Evolutionary conservation across 2,113 vertebrate genomes (phyloP).

Genomic region (Saiga tatarica): DNA sequence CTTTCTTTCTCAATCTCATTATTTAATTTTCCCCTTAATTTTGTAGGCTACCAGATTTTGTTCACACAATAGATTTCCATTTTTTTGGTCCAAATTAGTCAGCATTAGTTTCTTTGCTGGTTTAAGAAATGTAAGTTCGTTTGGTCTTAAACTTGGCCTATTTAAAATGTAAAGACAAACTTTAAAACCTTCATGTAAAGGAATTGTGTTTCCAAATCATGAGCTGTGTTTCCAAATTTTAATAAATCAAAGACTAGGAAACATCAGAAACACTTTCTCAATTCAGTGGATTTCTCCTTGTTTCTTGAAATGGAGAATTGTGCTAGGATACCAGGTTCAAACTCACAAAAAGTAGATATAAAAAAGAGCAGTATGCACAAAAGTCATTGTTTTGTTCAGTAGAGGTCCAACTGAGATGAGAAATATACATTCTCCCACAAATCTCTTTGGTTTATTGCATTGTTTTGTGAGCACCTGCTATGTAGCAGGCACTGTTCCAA

Average conservation of each 20-base stretch:
- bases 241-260: conserved; percentile 9
- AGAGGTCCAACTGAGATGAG: background rate
- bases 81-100: background rate
- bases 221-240: background rate
- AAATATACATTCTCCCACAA: background rate
- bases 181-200: background rate
- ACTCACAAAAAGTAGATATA: background rate
- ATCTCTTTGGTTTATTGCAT: background rate
- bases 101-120: background rate
- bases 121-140: background rate
- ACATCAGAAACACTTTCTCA: background rate
- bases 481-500: background rate
- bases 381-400: background rate
- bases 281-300: background rate
- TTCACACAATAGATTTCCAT: background rate
- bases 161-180: background rate
- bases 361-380: background rate
- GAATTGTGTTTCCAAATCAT: background rate
- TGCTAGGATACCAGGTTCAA: background rate
- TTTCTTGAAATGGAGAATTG: background rate
- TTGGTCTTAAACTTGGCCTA: background rate
- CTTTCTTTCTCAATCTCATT: background rate
- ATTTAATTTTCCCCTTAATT: background rate
- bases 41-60: background rate
- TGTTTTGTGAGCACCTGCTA: background rate